Evolutionary conservation across 1,140 invertebrate genomes (phyloP).

Genomic region (Psix sp.): DNA sequence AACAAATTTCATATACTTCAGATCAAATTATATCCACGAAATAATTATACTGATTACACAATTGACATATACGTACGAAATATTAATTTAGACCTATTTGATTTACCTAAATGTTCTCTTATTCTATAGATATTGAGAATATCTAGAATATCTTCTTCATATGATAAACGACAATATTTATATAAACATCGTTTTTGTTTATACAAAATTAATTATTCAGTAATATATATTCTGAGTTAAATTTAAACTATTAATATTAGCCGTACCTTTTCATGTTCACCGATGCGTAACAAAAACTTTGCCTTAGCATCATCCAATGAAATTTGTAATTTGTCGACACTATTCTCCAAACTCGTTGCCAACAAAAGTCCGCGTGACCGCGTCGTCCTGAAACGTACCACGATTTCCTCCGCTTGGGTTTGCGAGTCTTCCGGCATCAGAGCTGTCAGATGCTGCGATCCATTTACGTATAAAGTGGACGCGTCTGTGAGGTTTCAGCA

Average conservation of each 20-base stretch:
- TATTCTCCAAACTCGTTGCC: constrained; percentile 85
- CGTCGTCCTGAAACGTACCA: constrained; percentile 91
- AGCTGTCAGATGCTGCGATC: constrained; percentile 90
- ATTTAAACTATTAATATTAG: constrained; percentile 87
- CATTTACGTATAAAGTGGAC: constrained; percentile 91
- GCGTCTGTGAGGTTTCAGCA: constrained; percentile 81
- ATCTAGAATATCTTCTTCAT: too few species aligned
- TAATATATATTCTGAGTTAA: constrained; percentile 18
- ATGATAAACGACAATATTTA: too few species aligned
- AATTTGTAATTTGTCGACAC: constrained; percentile 88
- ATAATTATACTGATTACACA: too few species aligned
- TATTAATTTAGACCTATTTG: too few species aligned
- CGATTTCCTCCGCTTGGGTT: constrained; percentile 94
- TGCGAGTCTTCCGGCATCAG: constrained; percentile 86
- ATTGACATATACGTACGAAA: too few species aligned
- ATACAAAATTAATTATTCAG: constrained; percentile 1
- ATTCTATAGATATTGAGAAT: too few species aligned
- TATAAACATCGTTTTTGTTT: too few species aligned
- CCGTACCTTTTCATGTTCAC: constrained; percentile 91
- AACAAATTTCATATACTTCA: too few species aligned
- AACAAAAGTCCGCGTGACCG: constrained; percentile 85
- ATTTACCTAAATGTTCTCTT: too few species aligned
- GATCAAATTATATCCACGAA: too few species aligned
- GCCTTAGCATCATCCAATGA: constrained; percentile 88
- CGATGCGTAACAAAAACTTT: constrained; percentile 87